A percentile compares a stretch with the other conserved stretches of the same genome.
phyloP scores from a whole-genome alignment of 2,113 vertebrate species.

The Dolichotis patagonum region DNA sequence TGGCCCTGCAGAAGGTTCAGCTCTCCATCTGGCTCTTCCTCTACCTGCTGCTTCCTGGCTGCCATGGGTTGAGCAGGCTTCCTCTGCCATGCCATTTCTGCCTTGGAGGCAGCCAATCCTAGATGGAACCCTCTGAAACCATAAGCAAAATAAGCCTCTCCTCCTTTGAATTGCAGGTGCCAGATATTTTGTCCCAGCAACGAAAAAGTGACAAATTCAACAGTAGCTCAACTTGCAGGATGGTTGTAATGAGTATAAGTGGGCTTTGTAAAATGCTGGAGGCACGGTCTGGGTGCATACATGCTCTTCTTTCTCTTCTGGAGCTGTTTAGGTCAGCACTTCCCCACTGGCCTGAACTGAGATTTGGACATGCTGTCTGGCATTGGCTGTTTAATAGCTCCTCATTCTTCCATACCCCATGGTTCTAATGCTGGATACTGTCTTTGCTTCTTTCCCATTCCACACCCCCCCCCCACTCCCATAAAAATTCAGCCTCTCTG shows the following conservation, averaged over 20 bases:
- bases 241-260: neutral
- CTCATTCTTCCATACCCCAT: fast-evolving
- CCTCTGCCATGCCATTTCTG: neutral
- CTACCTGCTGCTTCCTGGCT: neutral
- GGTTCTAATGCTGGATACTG: neutral
- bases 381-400: neutral
- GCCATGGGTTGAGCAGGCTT: neutral
- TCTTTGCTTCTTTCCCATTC: neutral
- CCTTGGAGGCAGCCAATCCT: neutral
- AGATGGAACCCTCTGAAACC: neutral
- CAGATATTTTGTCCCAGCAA: neutral
- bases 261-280: neutral
- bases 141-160: neutral
- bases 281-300: fast-evolving
- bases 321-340: neutral
- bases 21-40: neutral
- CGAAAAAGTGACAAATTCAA: neutral
- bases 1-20: neutral
- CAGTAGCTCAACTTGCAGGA: too few species aligned
- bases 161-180: neutral
- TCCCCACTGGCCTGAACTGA: neutral
- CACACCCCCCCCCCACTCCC: neutral
- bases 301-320: neutral
- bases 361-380: neutral
- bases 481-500: neutral